Evolutionary conservation across 2,888 invertebrate species (phyloP).

Genomic region (Mimachlamys varia): DNA sequence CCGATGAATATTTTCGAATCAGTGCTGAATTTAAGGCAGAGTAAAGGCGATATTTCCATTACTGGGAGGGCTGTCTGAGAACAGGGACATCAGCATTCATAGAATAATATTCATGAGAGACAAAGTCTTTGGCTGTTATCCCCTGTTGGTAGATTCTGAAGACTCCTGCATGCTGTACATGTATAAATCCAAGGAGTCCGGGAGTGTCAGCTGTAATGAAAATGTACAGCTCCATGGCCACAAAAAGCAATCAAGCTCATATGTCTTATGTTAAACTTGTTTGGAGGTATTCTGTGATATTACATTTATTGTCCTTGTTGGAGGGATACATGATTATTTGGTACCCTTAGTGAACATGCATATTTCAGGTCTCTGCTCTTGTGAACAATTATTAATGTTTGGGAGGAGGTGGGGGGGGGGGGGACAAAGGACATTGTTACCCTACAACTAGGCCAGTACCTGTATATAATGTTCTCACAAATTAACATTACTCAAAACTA

Average conservation of each 20-base stretch:
- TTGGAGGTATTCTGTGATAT: neutral
- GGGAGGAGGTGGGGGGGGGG: too few species aligned
- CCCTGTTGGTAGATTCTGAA: neutral
- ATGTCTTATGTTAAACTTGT: neutral
- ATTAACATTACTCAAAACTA: too few species aligned
- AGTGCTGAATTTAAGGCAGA: neutral
- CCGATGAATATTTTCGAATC: neutral
- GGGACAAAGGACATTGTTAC: too few species aligned
- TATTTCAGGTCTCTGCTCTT: too few species aligned
- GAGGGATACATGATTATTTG: too few species aligned
- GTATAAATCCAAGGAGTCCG: neutral
- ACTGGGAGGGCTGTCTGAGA: neutral
- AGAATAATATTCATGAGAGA: constrained; percentile 25
- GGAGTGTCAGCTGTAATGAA: neutral
- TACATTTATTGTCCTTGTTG: too few species aligned
- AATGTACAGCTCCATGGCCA: neutral
- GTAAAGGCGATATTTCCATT: constrained; percentile 1
- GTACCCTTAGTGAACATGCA: too few species aligned
- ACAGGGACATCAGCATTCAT: neutral
- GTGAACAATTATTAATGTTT: too few species aligned
- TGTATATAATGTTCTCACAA: too few species aligned
- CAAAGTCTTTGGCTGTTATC: neutral
- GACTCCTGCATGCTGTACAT: neutral
- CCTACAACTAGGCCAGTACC: too few species aligned
- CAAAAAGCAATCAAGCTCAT: neutral